Evolutionary conservation across 2,888 invertebrate genomes (phyloP).

Genomic region (Terebella lapidaria): DNA sequence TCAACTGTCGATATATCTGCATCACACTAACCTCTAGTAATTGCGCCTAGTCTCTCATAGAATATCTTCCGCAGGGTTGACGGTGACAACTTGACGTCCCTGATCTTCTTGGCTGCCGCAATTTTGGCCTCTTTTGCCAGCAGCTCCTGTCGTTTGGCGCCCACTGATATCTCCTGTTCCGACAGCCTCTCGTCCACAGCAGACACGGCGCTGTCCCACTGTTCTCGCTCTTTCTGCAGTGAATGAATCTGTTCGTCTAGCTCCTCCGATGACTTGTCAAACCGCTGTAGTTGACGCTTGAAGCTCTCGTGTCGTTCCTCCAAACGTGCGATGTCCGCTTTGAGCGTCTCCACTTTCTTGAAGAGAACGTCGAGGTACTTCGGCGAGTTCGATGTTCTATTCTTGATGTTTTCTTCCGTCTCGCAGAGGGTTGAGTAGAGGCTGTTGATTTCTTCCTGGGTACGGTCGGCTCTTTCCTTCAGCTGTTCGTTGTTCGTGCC

Average conservation of each 20-base stretch:
- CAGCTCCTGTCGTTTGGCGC: not conserved
- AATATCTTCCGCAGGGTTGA: not conserved
- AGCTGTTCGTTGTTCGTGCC: not conserved
- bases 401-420: not conserved
- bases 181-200: not conserved
- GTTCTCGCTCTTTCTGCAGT: not conserved
- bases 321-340: not conserved
- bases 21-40: no score
- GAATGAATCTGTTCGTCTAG: not conserved
- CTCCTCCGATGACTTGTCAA: not conserved
- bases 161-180: not conserved
- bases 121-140: not conserved
- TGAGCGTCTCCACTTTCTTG: not conserved
- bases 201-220: not conserved
- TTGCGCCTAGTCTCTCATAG: not conserved
- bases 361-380: not conserved
- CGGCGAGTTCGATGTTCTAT: not conserved
- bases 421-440: not conserved
- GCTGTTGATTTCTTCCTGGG: not conserved
- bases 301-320: not conserved
- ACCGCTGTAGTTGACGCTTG: not conserved
- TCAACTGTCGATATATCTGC: no score
- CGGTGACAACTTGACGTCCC: not conserved
- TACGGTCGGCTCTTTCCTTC: not conserved
- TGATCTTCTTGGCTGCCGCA: not conserved